Conservation (phyloP, 2,113 vertebrate genomes). For the Brevimyrus niger region DNA sequence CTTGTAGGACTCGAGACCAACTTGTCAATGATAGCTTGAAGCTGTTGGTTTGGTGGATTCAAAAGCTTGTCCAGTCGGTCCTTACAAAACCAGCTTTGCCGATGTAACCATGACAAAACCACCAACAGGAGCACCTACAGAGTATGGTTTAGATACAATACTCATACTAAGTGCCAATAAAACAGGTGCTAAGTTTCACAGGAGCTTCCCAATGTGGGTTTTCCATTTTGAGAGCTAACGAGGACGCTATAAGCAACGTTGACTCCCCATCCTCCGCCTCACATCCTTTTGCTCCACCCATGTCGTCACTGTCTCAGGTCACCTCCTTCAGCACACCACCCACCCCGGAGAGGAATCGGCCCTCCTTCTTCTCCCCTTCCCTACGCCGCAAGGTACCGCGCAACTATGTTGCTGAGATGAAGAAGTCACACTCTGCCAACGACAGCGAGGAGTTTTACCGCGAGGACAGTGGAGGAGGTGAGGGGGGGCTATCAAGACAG, state of each 20-base stretch:
- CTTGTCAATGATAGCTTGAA: background rate
- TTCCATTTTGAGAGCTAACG: background rate
- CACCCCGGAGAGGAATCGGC: constrained; percentile 85
- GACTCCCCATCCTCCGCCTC: background rate
- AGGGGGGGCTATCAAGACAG: background rate
- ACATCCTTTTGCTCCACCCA: background rate
- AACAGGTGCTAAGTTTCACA: background rate
- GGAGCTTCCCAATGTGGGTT: background rate
- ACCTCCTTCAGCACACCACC: constrained; percentile 96
- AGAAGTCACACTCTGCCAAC: constrained; percentile 95
- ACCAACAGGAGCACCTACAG: background rate
- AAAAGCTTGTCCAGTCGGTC: background rate
- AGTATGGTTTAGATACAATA: background rate
- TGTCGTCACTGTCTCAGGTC: constrained; percentile 58
- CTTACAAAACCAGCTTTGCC: background rate
- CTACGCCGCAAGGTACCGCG: constrained; percentile 85
- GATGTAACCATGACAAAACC: background rate
- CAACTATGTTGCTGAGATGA: constrained; percentile 85
- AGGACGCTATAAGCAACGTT: background rate
- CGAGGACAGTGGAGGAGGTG: constrained; percentile 76
- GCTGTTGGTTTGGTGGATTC: background rate
- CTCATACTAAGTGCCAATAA: background rate
- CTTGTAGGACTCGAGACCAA: background rate
- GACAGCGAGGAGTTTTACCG: constrained; percentile 98
- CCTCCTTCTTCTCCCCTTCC: constrained; percentile 92